A percentile compares a stretch with the other conserved stretches of the same genome.
Evolutionary conservation across 92 coral and sea anemone species (phyloP).

Genomic region (Paragorgia papillata): DNA sequence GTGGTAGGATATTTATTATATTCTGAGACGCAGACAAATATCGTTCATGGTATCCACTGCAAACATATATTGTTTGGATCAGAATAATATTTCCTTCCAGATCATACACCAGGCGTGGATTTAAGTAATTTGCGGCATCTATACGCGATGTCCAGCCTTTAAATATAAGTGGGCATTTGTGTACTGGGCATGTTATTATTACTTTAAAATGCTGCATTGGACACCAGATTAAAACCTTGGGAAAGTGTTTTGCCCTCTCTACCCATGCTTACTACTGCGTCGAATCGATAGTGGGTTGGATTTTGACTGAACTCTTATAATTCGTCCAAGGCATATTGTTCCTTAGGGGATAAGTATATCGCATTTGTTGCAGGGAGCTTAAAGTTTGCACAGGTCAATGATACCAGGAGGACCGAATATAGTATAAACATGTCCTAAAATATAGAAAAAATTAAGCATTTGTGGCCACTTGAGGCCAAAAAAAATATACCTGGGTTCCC

Average conservation of each 20-base stretch:
- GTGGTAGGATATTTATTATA: constrained; percentile 30
- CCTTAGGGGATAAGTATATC: neutral
- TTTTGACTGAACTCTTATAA: constrained; percentile 31
- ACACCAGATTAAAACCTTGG: constrained; percentile 37
- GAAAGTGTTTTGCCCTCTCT: neutral
- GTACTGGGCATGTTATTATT: constrained; percentile 16
- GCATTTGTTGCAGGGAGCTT: too few relatives aligned
- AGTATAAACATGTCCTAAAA: too few relatives aligned
- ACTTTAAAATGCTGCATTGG: constrained; percentile 23
- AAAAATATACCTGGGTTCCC: too few relatives aligned
- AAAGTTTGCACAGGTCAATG: too few relatives aligned
- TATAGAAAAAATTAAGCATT: too few relatives aligned
- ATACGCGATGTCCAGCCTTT: constrained; percentile 34
- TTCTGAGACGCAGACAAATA: constrained; percentile 35
- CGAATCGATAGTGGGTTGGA: constrained; percentile 38
- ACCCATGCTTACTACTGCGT: constrained; percentile 22
- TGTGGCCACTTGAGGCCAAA: too few relatives aligned
- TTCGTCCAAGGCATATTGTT: too few relatives aligned
- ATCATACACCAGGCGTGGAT: constrained; percentile 47
- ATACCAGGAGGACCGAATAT: too few relatives aligned
- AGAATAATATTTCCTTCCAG: constrained; percentile 39
- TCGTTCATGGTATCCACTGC: constrained; percentile 5
- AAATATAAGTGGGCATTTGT: constrained; percentile 16
- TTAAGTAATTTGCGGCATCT: neutral
- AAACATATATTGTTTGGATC: constrained; percentile 35